Percentiles rank a stretch among this genome's conserved stretches.
Conservation (phyloP, 2,888 invertebrate genomes). For the Ernsta delagoae region DNA sequence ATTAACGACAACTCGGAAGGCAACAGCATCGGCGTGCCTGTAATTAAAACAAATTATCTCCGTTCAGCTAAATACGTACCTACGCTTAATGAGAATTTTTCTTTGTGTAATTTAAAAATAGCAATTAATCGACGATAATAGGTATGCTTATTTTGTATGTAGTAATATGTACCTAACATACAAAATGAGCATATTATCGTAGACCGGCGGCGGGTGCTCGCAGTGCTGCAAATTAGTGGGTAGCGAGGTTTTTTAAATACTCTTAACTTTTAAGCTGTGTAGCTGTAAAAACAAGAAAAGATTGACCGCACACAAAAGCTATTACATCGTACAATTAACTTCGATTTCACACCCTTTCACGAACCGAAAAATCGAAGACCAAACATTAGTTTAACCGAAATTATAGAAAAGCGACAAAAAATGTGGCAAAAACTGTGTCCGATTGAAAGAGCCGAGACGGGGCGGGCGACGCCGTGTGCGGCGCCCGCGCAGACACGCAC, state of each 20-base stretch:
- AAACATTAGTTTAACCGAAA: slow-evolving; percentile 84
- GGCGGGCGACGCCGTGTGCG: slow-evolving; percentile 56
- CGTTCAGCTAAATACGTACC: slow-evolving; percentile 54
- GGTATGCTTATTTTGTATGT: too few species aligned
- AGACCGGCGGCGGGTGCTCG: slow-evolving; percentile 22
- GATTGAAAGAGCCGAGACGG: slow-evolving; percentile 55
- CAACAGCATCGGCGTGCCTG: slow-evolving; percentile 48
- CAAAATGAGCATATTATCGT: slow-evolving; percentile 43
- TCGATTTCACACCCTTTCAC: slow-evolving; percentile 83
- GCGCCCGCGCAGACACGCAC: slow-evolving; percentile 50
- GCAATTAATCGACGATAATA: slow-evolving; percentile 41
- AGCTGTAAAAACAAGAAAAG: slow-evolving; percentile 54
- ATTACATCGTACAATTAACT: slow-evolving; percentile 81
- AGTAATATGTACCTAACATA: slow-evolving; percentile 28
- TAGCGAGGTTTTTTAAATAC: slow-evolving; percentile 9
- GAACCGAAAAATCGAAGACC: slow-evolving; percentile 84
- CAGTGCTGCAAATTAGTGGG: slow-evolving; percentile 31
- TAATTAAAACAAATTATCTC: slow-evolving; percentile 62
- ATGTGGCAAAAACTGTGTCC: slow-evolving; percentile 59
- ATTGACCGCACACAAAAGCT: slow-evolving; percentile 78
- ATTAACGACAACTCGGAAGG: slow-evolving; percentile 53
- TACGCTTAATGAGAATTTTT: slow-evolving; percentile 50
- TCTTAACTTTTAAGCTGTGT: slow-evolving; percentile 1
- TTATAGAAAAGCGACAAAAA: slow-evolving; percentile 82
- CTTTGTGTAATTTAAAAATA: slow-evolving; percentile 49